A percentile compares a stretch with the other conserved stretches of the same genome.
Evolutionary conservation across 2,888 invertebrate species (phyloP).

Genomic region (Lasioglossum pauxillum): DNA sequence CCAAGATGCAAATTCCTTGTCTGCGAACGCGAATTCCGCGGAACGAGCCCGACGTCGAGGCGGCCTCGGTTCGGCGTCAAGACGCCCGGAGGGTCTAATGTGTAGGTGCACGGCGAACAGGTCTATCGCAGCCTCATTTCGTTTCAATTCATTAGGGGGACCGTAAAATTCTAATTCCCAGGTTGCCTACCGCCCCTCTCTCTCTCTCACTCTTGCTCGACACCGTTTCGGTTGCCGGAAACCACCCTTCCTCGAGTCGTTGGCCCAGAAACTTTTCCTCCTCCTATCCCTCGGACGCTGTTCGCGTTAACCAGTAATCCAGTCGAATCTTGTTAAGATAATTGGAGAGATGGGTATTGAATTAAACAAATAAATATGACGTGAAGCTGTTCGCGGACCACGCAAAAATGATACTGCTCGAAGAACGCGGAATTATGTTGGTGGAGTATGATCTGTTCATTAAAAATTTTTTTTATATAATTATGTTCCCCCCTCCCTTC

Average conservation of each 20-base stretch:
- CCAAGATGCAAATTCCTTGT: slow-evolving; percentile 79
- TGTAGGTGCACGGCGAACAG: slow-evolving; percentile 58
- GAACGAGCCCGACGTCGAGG: slow-evolving; percentile 55
- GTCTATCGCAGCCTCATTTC: slow-evolving; percentile 68
- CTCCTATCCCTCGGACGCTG: neutral
- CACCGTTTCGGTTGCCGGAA: slow-evolving; percentile 59
- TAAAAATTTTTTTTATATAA: neutral
- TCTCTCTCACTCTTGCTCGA: slow-evolving; percentile 47
- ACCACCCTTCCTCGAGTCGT: slow-evolving; percentile 51
- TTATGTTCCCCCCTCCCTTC: too few relatives aligned
- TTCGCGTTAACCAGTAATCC: slow-evolving; percentile 48
- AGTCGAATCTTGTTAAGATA: slow-evolving; percentile 51
- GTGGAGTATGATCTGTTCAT: neutral
- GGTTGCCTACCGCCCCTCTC: slow-evolving; percentile 38
- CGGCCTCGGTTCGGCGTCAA: slow-evolving; percentile 42
- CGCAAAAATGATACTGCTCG: neutral
- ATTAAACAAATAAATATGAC: slow-evolving; percentile 35
- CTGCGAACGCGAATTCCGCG: slow-evolving; percentile 55
- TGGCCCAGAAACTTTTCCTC: slow-evolving; percentile 60
- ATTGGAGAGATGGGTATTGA: slow-evolving; percentile 38
- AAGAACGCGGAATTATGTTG: neutral
- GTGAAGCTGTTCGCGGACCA: neutral
- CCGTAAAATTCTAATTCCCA: slow-evolving; percentile 69
- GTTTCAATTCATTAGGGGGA: slow-evolving; percentile 74
- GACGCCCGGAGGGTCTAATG: slow-evolving; percentile 59